These are phyloP conservation scores for Mantis religiosa DNA, from an alignment of 2,888 invertebrate genomes.

Conservation along the genomic window DNA sequence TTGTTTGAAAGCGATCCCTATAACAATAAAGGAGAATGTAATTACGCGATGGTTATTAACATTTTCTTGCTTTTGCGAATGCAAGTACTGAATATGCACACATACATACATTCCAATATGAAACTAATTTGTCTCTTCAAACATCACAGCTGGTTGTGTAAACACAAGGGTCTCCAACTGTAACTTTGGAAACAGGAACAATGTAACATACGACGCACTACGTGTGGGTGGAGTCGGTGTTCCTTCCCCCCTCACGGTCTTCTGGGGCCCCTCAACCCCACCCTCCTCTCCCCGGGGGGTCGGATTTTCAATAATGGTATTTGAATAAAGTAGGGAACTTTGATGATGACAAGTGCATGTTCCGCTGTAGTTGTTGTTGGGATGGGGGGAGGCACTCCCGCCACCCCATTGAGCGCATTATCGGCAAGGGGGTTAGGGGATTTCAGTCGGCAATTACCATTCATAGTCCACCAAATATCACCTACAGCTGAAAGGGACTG, in stretches of 20 bases:
- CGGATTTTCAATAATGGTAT: constrained; percentile 16
- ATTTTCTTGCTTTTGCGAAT: too few relatives aligned
- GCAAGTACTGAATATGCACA: neutral
- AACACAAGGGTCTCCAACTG: neutral
- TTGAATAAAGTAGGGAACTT: constrained; percentile 17
- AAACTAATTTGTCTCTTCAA: neutral
- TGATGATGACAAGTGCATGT: constrained; percentile 14
- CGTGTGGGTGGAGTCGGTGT: constrained; percentile 46
- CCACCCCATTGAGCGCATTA: constrained; percentile 25
- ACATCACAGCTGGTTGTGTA: neutral
- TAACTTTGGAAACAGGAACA: neutral
- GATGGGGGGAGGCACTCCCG: constrained; percentile 3
- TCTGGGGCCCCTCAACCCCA: constrained; percentile 55
- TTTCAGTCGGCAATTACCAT: constrained; percentile 11
- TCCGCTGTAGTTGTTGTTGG: neutral
- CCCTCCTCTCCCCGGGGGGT: neutral
- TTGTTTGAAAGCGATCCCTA: too few relatives aligned
- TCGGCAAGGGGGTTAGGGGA: neutral
- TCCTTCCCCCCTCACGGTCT: constrained; percentile 53
- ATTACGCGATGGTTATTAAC: too few relatives aligned
- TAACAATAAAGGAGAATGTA: too few relatives aligned
- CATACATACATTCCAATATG: neutral
- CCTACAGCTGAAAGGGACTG: neutral
- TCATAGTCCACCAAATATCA: constrained; percentile 18
- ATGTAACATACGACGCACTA: neutral